These are phyloP conservation scores for Parapsyche elsis DNA, from an alignment of 1,140 invertebrate genomes.

Conservation along the genomic window DNA sequence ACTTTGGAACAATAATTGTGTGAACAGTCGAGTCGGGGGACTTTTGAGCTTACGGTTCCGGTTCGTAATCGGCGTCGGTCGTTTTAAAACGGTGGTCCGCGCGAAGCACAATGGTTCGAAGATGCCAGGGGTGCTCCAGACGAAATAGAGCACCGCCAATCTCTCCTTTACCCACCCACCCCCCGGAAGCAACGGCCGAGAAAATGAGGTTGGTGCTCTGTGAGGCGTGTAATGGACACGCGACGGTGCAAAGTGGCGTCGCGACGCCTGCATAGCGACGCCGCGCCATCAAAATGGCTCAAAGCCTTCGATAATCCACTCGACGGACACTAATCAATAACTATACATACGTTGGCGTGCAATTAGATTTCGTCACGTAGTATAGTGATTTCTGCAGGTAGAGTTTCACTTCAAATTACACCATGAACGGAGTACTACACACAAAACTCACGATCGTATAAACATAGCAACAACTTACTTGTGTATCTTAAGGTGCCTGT, in stretches of 20 bases:
- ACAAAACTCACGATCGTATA: too few species aligned
- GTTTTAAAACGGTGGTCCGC: slow-evolving; percentile 24
- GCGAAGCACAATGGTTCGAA: not conserved
- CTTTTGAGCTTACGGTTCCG: not conserved
- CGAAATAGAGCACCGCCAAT: not conserved
- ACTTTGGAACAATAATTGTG: too few species aligned
- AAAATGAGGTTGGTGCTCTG: slow-evolving; percentile 65
- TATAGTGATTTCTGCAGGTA: too few species aligned
- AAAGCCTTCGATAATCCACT: not conserved
- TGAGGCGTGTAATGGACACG: slow-evolving; percentile 65
- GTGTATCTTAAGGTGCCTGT: too few species aligned
- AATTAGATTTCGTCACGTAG: too few species aligned
- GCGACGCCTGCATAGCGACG: slow-evolving; percentile 48
- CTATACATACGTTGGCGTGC: too few species aligned
- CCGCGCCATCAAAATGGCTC: not conserved
- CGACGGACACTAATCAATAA: too few species aligned
- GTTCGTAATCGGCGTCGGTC: not conserved
- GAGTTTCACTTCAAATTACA: too few species aligned
- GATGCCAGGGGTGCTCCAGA: slow-evolving; percentile 1
- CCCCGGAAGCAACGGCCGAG: slow-evolving; percentile 63
- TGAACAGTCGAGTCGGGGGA: too few species aligned
- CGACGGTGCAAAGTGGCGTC: slow-evolving; percentile 55
- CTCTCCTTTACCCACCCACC: not conserved
- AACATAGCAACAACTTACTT: too few species aligned
- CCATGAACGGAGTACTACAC: too few species aligned